A percentile compares a stretch with the other conserved stretches of the same genome.
phyloP scores from a whole-genome alignment of 2,888 invertebrate genomes.

The Caenorhabditis sinica region DNA sequence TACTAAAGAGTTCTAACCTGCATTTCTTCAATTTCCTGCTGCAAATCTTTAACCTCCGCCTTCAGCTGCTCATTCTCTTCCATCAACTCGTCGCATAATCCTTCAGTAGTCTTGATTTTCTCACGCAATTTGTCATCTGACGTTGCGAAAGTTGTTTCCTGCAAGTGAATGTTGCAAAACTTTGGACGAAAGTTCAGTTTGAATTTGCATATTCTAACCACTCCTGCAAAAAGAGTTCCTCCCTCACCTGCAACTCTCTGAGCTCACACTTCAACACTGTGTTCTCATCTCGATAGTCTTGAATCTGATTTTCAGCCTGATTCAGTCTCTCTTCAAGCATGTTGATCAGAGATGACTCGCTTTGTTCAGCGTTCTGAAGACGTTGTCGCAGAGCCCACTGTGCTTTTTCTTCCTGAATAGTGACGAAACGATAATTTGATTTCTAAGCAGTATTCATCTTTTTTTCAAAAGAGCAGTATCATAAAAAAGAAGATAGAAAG shows the following conservation, averaged over 20 bases:
- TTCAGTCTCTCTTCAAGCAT: constrained; percentile 76
- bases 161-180: constrained; percentile 17
- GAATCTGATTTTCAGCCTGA: constrained; percentile 79
- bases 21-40: constrained; percentile 98
- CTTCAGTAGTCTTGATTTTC: constrained; percentile 93
- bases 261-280: constrained; percentile 88
- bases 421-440: constrained; percentile 35
- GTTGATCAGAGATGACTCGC: constrained; percentile 68
- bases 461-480: constrained; percentile 10
- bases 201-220: neutral
- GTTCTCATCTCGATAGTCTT: constrained; percentile 88
- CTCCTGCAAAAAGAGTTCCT: neutral
- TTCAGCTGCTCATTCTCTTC: constrained; percentile 85
- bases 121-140: constrained; percentile 89
- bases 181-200: neutral
- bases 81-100: constrained; percentile 94
- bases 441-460: constrained; percentile 21
- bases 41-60: constrained; percentile 93
- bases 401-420: constrained; percentile 68
- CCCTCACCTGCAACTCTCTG: constrained; percentile 87
- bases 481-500: constrained; percentile 18
- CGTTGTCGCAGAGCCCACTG: constrained; percentile 64
- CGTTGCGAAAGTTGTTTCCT: constrained; percentile 74
- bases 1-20: constrained; percentile 87
- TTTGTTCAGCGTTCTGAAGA: constrained; percentile 65